A percentile compares a stretch with the other conserved stretches of the same genome.
Evolutionary conservation across 2,113 vertebrate genomes (phyloP).

Genomic region (Rhadina sibilatrix): DNA sequence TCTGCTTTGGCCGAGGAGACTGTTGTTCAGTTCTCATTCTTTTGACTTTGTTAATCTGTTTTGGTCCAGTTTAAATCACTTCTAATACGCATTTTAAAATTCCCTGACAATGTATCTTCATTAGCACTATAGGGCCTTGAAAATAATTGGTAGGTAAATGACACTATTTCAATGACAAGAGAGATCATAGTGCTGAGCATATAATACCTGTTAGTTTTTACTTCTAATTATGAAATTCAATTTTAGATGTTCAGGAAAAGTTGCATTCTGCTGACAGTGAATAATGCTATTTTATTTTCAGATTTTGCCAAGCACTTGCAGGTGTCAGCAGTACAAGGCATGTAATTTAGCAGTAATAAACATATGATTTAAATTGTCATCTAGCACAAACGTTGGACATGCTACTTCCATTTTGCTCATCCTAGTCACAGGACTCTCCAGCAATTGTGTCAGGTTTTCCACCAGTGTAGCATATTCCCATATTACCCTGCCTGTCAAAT

Average conservation of each 20-base stretch:
- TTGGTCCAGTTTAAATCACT: neutral
- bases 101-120: neutral
- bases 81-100: neutral
- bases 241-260: neutral
- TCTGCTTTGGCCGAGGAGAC: neutral
- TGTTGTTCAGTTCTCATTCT: neutral
- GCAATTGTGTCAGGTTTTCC: constrained; percentile 12
- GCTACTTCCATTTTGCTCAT: neutral
- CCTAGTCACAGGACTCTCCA: neutral
- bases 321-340: neutral
- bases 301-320: neutral
- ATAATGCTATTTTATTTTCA: constrained; percentile 5
- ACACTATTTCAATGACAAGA: neutral
- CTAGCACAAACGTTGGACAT: neutral
- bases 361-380: neutral
- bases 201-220: neutral
- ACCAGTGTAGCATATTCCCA: neutral
- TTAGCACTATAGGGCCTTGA: neutral
- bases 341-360: neutral
- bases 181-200: neutral
- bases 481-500: constrained; percentile 67
- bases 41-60: neutral
- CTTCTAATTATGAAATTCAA: neutral
- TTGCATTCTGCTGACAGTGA: neutral
- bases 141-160: neutral